Base-by-base conservation (phyloP, 2,797 vertebrate species). In the Lepus townsendii region DNA sequence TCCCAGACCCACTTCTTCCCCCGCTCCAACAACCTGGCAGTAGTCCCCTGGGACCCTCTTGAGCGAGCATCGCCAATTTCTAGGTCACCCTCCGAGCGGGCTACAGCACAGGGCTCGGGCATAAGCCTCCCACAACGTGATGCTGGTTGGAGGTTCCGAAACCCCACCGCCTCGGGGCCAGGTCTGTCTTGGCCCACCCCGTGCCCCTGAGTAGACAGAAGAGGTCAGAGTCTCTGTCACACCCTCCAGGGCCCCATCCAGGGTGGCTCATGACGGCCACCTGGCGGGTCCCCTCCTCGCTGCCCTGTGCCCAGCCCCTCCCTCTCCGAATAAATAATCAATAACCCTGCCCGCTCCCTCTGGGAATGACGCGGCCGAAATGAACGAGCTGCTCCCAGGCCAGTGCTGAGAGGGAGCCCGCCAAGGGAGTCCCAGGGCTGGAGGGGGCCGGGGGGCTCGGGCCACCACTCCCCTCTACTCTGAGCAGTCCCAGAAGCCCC, bases 311-410 rank as follows among this genome's bases (percentile, higher is more conserved):
- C 86, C 78, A 35, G 77, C 76, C 77, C 65, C 87, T 94, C 87
- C 85, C 57, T 80, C 54, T 84, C 89, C 7, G 5, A 93, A 96
- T 93, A 96, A 87, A 96, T 90, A 93, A 95, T 95, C 91, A 7
- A 95, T 93, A 87, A n/a, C 26, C 0, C 35, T 93, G 94, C 75
- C 95, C 93, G 93, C 57, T 87, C 87, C 94, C 94, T 85, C 60
- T 83, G 88, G 95, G 91, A 95, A 96, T 97, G 96, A 97, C 95
- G 35, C 66, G 95, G 97, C 96, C 97, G 93, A 97, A 97, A 96
- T 93, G 87, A 93, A 91, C 12, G 88, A 72, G 38, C 83, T 66
- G 79, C 60, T 90, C 69, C 50, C 3, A 1, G 76, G 75, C 63
- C 95, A 63, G 71, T 27, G 66, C 32, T 1, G 60, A 66, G 35